Conservation (phyloP, 2,888 invertebrate genomes). For the Strigamia crassipes region DNA sequence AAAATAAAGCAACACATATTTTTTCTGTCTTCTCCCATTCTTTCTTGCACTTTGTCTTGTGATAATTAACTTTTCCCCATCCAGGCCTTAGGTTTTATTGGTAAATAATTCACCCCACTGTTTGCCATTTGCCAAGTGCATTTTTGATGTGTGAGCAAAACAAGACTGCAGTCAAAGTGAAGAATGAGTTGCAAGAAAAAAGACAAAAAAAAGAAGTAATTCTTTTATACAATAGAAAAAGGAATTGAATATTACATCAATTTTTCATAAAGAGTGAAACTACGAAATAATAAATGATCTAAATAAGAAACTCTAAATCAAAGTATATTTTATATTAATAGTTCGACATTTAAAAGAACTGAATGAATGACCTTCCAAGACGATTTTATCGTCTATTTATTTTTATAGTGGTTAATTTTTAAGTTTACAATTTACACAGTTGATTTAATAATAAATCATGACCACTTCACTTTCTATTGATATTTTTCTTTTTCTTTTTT, state of each 20-base stretch:
- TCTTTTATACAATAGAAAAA: not conserved
- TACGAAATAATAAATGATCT: not conserved
- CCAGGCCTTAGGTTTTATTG: conserved; percentile 14
- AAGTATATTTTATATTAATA: not conserved
- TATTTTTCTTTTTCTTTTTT: not conserved
- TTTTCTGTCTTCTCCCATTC: not conserved
- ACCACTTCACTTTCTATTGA: too few species aligned
- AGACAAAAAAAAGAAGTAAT: not conserved
- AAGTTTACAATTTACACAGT: too few species aligned
- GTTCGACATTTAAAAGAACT: not conserved
- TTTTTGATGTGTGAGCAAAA: conserved; percentile 25
- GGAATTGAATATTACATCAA: conserved; percentile 12
- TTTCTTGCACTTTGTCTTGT: conserved; percentile 4
- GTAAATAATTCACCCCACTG: conserved; percentile 25
- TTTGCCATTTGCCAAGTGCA: conserved; percentile 35
- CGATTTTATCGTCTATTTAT: not conserved
- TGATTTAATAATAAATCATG: too few species aligned
- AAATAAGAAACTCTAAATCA: not conserved
- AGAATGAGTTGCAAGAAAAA: not conserved
- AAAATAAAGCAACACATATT: not conserved
- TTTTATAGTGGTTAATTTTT: too few species aligned
- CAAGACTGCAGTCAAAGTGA: conserved; percentile 12
- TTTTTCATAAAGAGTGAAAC: not conserved
- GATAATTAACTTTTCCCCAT: conserved; percentile 26
- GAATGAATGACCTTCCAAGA: not conserved